Conservation (phyloP, 2,888 invertebrate genomes). For the Trimorus sp. region DNA sequence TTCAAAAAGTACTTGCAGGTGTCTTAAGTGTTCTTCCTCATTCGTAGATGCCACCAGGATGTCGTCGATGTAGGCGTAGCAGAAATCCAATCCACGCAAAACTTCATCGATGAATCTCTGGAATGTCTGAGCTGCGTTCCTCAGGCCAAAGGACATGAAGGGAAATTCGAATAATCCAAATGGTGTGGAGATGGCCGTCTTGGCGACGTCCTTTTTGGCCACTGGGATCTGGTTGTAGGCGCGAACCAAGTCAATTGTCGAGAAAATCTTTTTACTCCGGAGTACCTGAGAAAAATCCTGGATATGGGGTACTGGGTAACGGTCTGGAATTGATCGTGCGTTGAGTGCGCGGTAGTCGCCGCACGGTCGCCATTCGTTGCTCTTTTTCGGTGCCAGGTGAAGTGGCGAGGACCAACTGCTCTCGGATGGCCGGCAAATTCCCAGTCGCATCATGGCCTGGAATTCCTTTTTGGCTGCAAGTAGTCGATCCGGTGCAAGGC, state of each 20-base stretch:
- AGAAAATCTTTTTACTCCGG: neutral
- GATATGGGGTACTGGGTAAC: neutral
- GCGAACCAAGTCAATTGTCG: conserved; percentile 51
- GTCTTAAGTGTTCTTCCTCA: conserved; percentile 58
- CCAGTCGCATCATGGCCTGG: conserved; percentile 10
- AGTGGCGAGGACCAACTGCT: neutral
- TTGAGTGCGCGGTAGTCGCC: neutral
- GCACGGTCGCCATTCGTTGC: neutral
- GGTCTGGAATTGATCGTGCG: neutral
- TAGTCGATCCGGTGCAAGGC: conserved; percentile 27
- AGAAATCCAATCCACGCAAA: conserved; percentile 59
- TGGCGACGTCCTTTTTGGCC: conserved; percentile 15
- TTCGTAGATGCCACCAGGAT: conserved; percentile 53
- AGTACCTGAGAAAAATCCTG: neutral
- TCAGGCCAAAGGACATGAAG: conserved; percentile 72
- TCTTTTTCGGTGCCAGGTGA: neutral
- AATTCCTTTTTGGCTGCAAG: conserved; percentile 20
- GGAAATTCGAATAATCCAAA: conserved; percentile 73
- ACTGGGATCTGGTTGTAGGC: conserved; percentile 71
- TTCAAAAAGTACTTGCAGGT: neutral
- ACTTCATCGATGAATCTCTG: conserved; percentile 68
- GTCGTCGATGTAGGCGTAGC: conserved; percentile 63
- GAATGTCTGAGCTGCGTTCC: conserved; percentile 71
- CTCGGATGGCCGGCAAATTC: neutral
- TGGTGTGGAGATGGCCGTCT: conserved; percentile 70